Conservation (phyloP, 2,113 vertebrate species). For the Tautogolabrus adspersus region DNA sequence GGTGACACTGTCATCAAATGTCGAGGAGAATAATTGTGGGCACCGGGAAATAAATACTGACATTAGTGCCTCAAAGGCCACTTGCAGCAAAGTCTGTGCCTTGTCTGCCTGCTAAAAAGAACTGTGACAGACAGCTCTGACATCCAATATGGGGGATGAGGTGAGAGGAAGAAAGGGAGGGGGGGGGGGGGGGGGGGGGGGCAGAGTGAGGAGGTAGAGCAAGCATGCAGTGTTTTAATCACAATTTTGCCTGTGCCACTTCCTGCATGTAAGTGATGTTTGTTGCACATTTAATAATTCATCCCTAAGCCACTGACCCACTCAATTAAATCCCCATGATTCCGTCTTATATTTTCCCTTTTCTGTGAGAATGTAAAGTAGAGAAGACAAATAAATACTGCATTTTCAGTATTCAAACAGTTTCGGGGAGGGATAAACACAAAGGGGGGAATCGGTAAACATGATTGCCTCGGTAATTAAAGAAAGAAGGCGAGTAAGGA, state of each 20-base stretch:
- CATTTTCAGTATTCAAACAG: conserved; percentile 77
- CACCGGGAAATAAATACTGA: conserved; percentile 72
- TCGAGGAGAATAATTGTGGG: conserved; percentile 55
- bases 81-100: conserved; percentile 51
- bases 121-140: conserved; percentile 73
- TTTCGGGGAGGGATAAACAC: conserved; percentile 72
- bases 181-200: background rate
- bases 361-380: conserved; percentile 41
- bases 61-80: conserved; percentile 68
- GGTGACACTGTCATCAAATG: conserved; percentile 65
- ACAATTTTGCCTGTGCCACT: conserved; percentile 27
- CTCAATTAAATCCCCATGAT: conserved; percentile 79
- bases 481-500: conserved; percentile 59
- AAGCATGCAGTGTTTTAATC: conserved; percentile 52
- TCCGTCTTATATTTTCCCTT: conserved; percentile 55
- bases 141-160: conserved; percentile 44
- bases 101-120: conserved; percentile 62
- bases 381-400: conserved; percentile 69
- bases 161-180: conserved; percentile 18
- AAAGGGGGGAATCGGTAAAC: conserved; percentile 67
- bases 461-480: conserved; percentile 82
- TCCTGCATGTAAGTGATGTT: conserved; percentile 49
- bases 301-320: conserved; percentile 76
- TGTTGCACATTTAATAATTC: conserved; percentile 78
- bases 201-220: conserved; percentile 6